Base-by-base conservation (phyloP, 2,888 invertebrate genomes). In the Hypomecis punctinalis region DNA sequence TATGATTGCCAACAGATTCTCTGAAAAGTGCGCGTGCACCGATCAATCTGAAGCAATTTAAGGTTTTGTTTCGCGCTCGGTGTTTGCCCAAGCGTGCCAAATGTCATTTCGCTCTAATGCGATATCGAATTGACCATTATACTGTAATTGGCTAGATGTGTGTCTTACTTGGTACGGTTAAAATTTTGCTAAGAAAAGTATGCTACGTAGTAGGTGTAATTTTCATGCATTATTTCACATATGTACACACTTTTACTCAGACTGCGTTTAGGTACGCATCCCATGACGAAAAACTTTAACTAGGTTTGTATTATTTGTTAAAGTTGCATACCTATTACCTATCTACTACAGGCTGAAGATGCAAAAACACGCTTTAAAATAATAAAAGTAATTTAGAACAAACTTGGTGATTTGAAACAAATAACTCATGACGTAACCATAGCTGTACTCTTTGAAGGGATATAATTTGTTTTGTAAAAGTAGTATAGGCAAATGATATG, bases 61-160 rank as follows among this genome's bases (percentile, higher is more conserved):
- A 48, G 11, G 58, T 59, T 60, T 49, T 62, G 57, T 49, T 1
- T 23, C 23, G 39, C 63, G 61, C 9, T 51, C 10, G 48, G 53
- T 46, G 42, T 65, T 67, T 61, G 7, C 42, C 39, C 47, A 51
- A 66, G 62, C 67, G 63, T 69, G 51, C 42, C 67, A 67, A 71
- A 67, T 63, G 56, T 54, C 36, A 67, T 63, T 63, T 60, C 51
- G 52, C n/a, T 62, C 33, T 48, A 60, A 69, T 61, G 47, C 66
- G 57, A 66, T 67, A 69, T 64, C 66, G 66, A 70, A 72, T 63
- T 52, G 39, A 61, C 45, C 53, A 51, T 55, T 49, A 39, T 36
- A 23, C 23, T 23, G 23, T 23, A 63, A 64, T 51, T 36, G 35
- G 9, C 40, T 45, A 43, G n/a, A 35, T 33, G 40, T 11, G 13